Percentiles rank a stretch among this genome's conserved stretches.
Conservation (phyloP, 2,888 invertebrate genomes). For the Nebria brevicollis region DNA sequence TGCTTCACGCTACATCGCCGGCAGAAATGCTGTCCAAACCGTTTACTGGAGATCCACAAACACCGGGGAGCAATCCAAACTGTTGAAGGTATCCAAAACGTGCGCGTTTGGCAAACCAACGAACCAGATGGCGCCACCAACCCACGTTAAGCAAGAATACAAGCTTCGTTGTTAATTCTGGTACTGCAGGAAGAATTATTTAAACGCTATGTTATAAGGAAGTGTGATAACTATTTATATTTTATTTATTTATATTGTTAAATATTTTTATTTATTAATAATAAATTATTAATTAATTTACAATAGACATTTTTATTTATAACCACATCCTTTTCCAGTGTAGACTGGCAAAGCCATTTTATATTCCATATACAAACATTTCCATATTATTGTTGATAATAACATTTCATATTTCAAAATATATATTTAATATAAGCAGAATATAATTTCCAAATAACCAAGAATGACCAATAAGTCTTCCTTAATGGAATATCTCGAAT, state of each 20-base stretch:
- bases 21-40: slow-evolving; percentile 79
- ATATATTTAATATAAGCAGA: no score
- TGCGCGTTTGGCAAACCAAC: slow-evolving; percentile 54
- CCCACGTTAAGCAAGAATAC: slow-evolving; percentile 34
- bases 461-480: no score
- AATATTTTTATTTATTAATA: background rate
- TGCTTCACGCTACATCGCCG: slow-evolving; percentile 77
- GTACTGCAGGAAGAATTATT: slow-evolving; percentile 76
- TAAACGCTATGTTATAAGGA: slow-evolving; percentile 69
- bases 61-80: slow-evolving; percentile 52
- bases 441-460: no score
- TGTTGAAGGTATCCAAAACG: slow-evolving; percentile 58
- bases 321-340: background rate
- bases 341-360: no score
- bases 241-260: slow-evolving; percentile 10
- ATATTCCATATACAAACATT: no score
- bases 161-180: slow-evolving; percentile 27
- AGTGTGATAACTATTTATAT: background rate
- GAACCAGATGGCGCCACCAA: slow-evolving; percentile 51
- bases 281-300: background rate
- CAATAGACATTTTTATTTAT: background rate
- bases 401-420: no score
- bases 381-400: no score
- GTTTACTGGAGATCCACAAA: slow-evolving; percentile 76
- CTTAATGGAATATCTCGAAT: no score